Evolutionary conservation across 2,113 vertebrate genomes (phyloP), one percentile per base, ranked within the genome.

Genomic region (Leptodactylus fuscus): DNA sequence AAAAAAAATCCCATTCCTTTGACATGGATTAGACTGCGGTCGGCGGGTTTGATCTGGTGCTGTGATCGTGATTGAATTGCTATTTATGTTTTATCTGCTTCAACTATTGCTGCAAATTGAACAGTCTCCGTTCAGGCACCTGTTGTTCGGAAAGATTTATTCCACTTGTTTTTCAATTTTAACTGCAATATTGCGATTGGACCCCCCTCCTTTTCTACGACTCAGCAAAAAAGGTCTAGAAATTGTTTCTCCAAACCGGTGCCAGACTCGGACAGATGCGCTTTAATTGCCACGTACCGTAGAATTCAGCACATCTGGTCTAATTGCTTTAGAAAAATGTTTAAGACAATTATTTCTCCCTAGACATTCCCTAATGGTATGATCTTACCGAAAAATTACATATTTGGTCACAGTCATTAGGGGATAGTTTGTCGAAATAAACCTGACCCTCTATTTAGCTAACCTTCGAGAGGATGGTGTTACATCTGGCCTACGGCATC

Each of bases 51-150:
- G 84, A 86, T 71, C 77, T 48, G 84, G 84, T 73, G 76, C 84
- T 81, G 84, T 86, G 84, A 86, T 80, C 62, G 16, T 80, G 84
- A 81, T 81, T 86, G 76, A 81, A 86, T 86, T 73, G 77, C 76
- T 73, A 36, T 86, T 86, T 86, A 60, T 81, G 65, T 81, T 86
- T 86, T 51, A 86, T 81, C 84, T 80, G 77, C 67, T 86, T 80
- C 84, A 73, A 44, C 48, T 81, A 55, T 73, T 48, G 65, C 65
- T 60, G 51, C 3, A 86, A 86, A 86, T 81, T 81, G 77, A 86
- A 86, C 84, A 86, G 76, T 73, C 84, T 4, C 58, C 44, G 48
- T 55, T 29, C 32, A 38, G 77, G 13, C 84, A 81, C 77, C 84
- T 86, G 84, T 46, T 46, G 84, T 36, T 73, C 10, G 0, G 24